Base-by-base conservation (phyloP, 2,113 vertebrate species). In the Tympanuchus pallidicinctus region DNA sequence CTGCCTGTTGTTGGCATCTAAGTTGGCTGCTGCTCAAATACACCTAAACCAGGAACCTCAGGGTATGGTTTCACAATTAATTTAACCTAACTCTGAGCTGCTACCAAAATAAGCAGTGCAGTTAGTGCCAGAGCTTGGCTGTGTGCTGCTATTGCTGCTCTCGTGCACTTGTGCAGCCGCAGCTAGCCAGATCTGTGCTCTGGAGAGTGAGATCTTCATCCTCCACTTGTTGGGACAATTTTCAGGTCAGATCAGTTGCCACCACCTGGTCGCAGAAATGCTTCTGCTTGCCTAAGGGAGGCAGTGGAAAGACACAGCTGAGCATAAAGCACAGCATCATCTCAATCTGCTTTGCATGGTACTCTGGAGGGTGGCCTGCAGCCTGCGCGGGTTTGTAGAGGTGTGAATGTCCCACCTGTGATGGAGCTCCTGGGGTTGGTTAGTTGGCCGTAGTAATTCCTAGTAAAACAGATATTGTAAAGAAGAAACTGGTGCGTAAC, bases 351-450 rank as follows among this genome's bases (percentile, higher is more conserved):
- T 38, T 27, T 11, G 50, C 19, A 32, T 63, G 40, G 20, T 28
- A 64, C 17, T 5, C 28, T n/a, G 32, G 1, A 1, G 59, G 27
- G 24, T 0, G 0, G 47, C 36, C 78, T 34, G 11, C 22, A 18
- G 60, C 47, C 45, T 1, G 0, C 18, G 80, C 43, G 34, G 69
- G 27, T 75, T 36, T 78, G 45, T 40, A n/a, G 47, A 42, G 40
- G 24, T 0, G 1, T 34, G 61, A 47, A 9, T 27, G 22, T 52
- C 73, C 57, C 47, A 14, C 3, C 63, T 47, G 32, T 36, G 76
- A 65, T 77, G 63, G 43, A 86, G 20, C 25, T 64, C 56, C 40
- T 25, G 34, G 54, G 34, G 10, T 6, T 25, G 54, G 24, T 61
- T 82, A 82, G 71, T 27, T 56, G 70, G 6, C 27, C 3, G 7